phyloP scores from a whole-genome alignment of 2,113 vertebrate species.

The Mobula birostris region DNA sequence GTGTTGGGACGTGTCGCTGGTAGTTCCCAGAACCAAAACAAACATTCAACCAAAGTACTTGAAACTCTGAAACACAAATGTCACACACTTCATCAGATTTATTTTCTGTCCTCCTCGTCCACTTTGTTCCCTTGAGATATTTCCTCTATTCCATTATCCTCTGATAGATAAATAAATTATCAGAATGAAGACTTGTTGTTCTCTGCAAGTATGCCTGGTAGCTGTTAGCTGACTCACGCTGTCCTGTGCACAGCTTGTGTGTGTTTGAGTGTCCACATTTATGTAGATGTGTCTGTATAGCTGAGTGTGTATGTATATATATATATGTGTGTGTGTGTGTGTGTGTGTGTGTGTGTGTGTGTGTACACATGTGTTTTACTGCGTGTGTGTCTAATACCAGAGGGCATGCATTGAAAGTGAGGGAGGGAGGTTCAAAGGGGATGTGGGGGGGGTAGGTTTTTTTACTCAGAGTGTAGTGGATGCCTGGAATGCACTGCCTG shows the following conservation, averaged over 20 bases:
- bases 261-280: background rate
- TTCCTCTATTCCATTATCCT: background rate
- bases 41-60: background rate
- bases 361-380: background rate
- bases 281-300: background rate
- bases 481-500: too few relatives aligned
- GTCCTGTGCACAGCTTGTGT: background rate
- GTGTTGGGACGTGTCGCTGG: background rate
- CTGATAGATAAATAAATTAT: background rate
- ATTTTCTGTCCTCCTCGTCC: background rate
- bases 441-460: too few relatives aligned
- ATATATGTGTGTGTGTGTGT: background rate
- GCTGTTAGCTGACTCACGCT: background rate
- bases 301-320: background rate
- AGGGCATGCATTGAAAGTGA: too few relatives aligned
- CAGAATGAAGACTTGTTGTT: background rate
- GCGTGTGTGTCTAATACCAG: too few relatives aligned
- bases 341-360: background rate
- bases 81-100: background rate
- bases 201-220: background rate
- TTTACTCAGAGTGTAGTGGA: too few relatives aligned
- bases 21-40: background rate
- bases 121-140: background rate
- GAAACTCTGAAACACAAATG: background rate
- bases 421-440: too few relatives aligned